Base-by-base conservation (phyloP, 2,888 invertebrate species). In the Homarus gammarus region DNA sequence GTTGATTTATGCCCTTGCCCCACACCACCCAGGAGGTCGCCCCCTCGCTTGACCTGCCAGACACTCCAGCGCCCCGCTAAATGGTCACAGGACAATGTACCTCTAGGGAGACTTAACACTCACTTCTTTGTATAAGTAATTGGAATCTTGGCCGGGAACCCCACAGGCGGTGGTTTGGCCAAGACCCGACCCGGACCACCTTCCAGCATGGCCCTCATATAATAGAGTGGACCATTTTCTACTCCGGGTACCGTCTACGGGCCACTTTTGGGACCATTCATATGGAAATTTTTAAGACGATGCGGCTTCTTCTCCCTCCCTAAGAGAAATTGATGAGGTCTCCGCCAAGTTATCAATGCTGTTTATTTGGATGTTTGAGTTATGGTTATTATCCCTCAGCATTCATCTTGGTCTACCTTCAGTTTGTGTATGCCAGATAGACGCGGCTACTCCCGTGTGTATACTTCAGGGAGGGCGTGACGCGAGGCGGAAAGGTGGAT, bases 201-300 rank as follows among this genome's bases (percentile, higher is more conserved):
- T 18, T 6, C 61, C 79, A 79, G 51, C 49, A 15, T 79, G 31
- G 15, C 51, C 61, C 27, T 27, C 36, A 61, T 56, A 61, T 79
- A 79, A 79, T 61, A 79, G 79, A 36, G 56, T 6, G 51, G 31
- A 72, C 83, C 83, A 83, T 83, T 83, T 83, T 56, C 49, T 83
- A 40, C 40, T 33, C 49, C 38, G 64, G 49, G 49, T 49, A 61
- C 27, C 83, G 36, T 72, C 83, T 70, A 70, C 36, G 51, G 83
- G 22, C 83, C 72, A 83, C 72, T 83, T 83, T 44, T 49, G 49
- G 22, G 51, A 83, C 83, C 36, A 70, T 83, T 83, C 83, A 83
- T 83, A 83, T 83, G 83, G 83, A 83, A 83, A 83, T 83, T 49
- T 36, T 83, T 33, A 27, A 83, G 83, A 51, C 70, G 70, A 31